These are phyloP conservation scores for Elachura formosa DNA, from an alignment of 2,113 vertebrate genomes.

Conservation along the genomic window DNA sequence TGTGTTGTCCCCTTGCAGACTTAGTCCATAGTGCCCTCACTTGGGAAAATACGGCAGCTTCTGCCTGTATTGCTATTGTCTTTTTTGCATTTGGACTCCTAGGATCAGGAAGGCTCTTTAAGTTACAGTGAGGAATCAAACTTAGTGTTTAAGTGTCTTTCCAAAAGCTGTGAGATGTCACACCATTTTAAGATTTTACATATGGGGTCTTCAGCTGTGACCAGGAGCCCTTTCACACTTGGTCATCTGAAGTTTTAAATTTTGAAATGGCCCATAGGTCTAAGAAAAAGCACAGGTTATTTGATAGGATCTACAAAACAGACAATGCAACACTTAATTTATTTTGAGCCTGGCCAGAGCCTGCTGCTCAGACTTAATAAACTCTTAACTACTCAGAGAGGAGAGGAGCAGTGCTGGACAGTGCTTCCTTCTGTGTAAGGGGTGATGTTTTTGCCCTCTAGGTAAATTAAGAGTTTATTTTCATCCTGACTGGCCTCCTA, in stretches of 20 bases:
- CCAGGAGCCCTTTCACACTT: background rate
- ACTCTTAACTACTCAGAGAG: too few species aligned
- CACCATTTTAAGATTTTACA: background rate
- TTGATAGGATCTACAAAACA: background rate
- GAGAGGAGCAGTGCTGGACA: background rate
- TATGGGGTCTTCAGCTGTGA: background rate
- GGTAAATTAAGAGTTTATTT: background rate
- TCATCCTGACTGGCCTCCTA: background rate
- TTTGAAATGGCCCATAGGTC: background rate
- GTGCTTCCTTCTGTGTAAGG: background rate
- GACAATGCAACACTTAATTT: accelerated
- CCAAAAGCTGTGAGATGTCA: background rate
- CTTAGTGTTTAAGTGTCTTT: background rate
- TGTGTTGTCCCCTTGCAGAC: background rate
- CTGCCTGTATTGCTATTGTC: background rate
- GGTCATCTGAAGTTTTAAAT: background rate
- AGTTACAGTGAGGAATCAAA: background rate
- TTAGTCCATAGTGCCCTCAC: background rate
- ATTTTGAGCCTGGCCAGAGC: background rate
- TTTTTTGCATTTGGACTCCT: background rate
- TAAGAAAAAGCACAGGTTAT: background rate
- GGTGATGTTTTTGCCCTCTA: background rate
- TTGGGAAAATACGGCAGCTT: background rate
- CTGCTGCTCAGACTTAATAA: background rate
- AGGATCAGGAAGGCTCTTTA: background rate